Percentiles rank a stretch among this genome's conserved stretches.
Conservation (phyloP, 2,113 vertebrate species). For the Sinocyclocheilus rhinocerous region DNA sequence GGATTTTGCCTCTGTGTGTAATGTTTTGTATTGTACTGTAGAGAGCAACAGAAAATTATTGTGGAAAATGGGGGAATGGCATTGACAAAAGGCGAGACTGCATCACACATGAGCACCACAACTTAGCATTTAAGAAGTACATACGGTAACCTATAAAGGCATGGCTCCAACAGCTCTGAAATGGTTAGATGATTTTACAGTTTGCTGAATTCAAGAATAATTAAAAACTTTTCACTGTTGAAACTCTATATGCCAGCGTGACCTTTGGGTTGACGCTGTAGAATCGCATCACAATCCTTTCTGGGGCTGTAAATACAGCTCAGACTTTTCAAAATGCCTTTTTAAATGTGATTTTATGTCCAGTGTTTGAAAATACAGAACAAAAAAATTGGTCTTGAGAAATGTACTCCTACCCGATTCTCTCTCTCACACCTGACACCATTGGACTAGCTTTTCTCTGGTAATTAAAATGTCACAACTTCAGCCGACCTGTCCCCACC, state of each 20-base stretch:
- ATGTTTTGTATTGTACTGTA: no score
- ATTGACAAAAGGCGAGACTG: neutral
- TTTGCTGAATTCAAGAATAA: neutral
- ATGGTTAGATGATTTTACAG: neutral
- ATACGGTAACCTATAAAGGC: neutral
- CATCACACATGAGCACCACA: neutral
- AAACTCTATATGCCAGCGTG: neutral
- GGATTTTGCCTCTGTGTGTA: no score
- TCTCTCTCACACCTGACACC: conserved; percentile 39
- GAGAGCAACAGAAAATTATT: neutral
- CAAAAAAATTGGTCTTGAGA: neutral
- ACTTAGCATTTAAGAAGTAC: neutral
- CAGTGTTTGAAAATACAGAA: neutral
- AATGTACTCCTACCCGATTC: conserved; percentile 6
- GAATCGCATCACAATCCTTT: neutral
- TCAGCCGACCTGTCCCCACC: conserved; percentile 52
- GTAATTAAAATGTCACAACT: conserved; percentile 75
- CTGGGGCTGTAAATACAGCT: neutral
- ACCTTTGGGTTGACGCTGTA: conserved; percentile 19
- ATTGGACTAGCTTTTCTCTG: neutral
- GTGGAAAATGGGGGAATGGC: no score
- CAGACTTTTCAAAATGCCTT: neutral
- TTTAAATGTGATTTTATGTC: conserved; percentile 3
- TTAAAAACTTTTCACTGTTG: conserved; percentile 1
- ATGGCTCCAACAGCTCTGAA: neutral